Conservation (phyloP, 1,140 invertebrate species). For the Tetraneura akinire region DNA sequence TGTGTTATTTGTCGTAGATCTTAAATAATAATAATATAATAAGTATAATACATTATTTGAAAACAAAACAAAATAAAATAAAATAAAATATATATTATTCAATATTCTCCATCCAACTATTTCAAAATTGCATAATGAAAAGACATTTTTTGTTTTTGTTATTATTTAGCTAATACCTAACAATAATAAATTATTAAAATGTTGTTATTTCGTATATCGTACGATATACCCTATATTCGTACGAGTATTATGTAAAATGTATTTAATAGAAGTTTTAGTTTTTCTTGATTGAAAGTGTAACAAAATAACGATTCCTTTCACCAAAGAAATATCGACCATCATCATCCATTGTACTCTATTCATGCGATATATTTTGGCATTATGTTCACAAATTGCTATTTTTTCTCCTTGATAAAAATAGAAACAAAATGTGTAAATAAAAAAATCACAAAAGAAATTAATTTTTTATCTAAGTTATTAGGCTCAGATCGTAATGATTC, state of each 20-base stretch:
- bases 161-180: neutral
- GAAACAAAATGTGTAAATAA: neutral
- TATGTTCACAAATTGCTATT: neutral
- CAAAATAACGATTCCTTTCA: constrained; percentile 48
- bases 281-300: constrained; percentile 29
- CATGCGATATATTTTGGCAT: neutral
- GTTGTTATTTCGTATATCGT: too few relatives aligned
- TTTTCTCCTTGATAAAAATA: neutral
- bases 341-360: constrained; percentile 15
- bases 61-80: too few relatives aligned
- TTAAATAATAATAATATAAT: too few relatives aligned
- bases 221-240: neutral
- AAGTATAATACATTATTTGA: too few relatives aligned
- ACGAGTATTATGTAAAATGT: neutral
- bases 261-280: neutral
- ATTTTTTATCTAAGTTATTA: neutral
- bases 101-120: too few relatives aligned
- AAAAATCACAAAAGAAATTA: constrained; percentile 21
- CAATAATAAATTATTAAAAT: too few relatives aligned
- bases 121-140: neutral
- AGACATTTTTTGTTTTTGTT: too few relatives aligned
- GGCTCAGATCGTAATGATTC: constrained; percentile 12
- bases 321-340: constrained; percentile 22
- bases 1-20: too few relatives aligned
- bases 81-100: too few relatives aligned